Evolutionary conservation across 2,113 vertebrate genomes (phyloP).

Genomic region (Macrotis lagotis): DNA sequence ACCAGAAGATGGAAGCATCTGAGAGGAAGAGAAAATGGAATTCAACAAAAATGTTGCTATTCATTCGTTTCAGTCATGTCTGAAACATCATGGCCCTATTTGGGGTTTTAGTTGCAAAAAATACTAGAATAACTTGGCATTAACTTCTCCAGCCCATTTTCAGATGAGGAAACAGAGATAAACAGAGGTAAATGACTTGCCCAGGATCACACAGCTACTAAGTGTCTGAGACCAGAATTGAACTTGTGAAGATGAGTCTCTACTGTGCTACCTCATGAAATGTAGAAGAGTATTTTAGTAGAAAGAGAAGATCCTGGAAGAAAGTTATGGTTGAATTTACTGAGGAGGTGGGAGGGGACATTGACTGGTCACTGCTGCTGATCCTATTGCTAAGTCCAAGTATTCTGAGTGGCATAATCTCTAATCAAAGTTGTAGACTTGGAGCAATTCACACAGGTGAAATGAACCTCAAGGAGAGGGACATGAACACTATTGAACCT

Average conservation of each 20-base stretch:
- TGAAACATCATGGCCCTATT: too few species aligned
- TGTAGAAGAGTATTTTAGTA: background rate
- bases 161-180: too few species aligned
- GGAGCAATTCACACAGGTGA: background rate
- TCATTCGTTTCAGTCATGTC: too few species aligned
- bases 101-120: too few species aligned
- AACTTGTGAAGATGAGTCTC: too few species aligned
- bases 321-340: background rate
- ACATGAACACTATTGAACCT: background rate
- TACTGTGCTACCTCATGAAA: background rate
- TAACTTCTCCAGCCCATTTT: too few species aligned
- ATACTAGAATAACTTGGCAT: too few species aligned
- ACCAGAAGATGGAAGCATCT: background rate
- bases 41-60: background rate
- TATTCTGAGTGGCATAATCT: background rate
- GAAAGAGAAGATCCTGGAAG: background rate
- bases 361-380: background rate
- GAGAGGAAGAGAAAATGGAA: background rate
- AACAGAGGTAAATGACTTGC: too few species aligned
- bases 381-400: background rate
- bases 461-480: background rate
- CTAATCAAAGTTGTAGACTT: background rate
- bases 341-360: too few species aligned
- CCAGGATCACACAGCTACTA: too few species aligned
- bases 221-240: too few species aligned